Base-by-base conservation (phyloP, 2,888 invertebrate species). In the Acronicta aceris region DNA sequence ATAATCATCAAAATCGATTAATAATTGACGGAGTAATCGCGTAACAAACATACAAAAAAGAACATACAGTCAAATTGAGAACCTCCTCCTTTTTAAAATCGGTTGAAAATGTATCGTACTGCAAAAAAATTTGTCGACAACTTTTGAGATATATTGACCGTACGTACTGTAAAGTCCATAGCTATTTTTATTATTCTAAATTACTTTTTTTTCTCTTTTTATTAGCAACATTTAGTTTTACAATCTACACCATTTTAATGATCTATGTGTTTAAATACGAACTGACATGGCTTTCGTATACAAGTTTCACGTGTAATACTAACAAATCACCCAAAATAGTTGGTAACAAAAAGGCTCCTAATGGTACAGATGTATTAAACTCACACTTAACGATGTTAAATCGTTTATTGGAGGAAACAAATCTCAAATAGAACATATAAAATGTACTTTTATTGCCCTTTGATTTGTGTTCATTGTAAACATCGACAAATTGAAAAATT, bases 391-490 rank as follows among this genome's bases (percentile, higher is more conserved):
- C 84, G 84, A 83, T 73, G 76, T 70, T 78, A 74, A 79, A 83
- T 75, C 84, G 83, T 91, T 89, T 89, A 90, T 89, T 86, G 87
- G 80, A 84, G 82, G 86, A 89, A 90, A 89, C 88, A 86, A 88
- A 88, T 87, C 85, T 81, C 76, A 88, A 89, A 91, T 87, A 88
- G 88, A 85, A 88, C 82, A 76, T 84, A 84, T 89, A 86, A 89
- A 91, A 89, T 85, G 78, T 78, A 76, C 81, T 85, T 90, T 92
- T 89, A 93, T 85, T 78, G 81, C 84, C 72, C 78, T 89, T 90
- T 91, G 89, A 92, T 92, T 92, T 91, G 90, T 88, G 75, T 79
- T 79, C 58, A 66, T 77, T 74, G 79, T 87, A 85, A 86, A 88
- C 86, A 86, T 74, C 59, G 61, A 56, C 56, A 64, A 59, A 59